Conservation (phyloP, 2,888 invertebrate species). For the Philereme vetulata region DNA sequence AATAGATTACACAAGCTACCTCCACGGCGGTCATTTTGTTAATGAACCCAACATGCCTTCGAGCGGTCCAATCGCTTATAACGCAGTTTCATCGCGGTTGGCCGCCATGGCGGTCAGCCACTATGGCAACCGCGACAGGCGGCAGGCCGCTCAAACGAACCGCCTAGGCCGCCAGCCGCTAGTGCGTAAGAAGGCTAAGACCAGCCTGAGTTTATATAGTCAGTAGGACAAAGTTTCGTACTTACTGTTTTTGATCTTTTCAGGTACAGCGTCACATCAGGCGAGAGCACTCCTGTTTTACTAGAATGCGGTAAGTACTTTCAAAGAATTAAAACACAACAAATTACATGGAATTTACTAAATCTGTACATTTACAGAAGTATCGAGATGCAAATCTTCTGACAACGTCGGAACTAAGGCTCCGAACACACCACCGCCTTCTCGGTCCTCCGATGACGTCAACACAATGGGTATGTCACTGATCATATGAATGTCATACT, state of each 20-base stretch:
- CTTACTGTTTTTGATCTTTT: constrained; percentile 27
- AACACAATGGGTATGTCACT: constrained; percentile 72
- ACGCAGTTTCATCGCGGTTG: too few species aligned
- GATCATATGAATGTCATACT: background rate
- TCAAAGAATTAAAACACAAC: background rate
- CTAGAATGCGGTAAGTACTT: constrained; percentile 73
- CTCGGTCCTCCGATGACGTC: constrained; percentile 77
- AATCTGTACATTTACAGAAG: constrained; percentile 53
- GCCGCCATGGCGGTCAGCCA: too few species aligned
- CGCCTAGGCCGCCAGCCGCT: too few species aligned
- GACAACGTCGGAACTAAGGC: constrained; percentile 72
- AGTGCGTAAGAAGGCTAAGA: too few species aligned
- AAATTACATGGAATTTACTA: background rate
- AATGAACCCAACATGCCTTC: too few species aligned
- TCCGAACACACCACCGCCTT: constrained; percentile 74
- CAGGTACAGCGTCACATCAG: constrained; percentile 81
- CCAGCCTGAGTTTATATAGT: too few species aligned
- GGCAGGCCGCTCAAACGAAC: too few species aligned
- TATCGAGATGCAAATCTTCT: constrained; percentile 78
- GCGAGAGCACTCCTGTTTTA: constrained; percentile 80
- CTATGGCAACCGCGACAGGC: too few species aligned
- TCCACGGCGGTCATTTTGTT: too few species aligned
- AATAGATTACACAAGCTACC: too few species aligned
- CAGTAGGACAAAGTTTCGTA: too few species aligned
- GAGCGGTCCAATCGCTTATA: too few species aligned